phyloP scores from a whole-genome alignment of 1,140 invertebrate genomes.

The Eriosoma lanigerum region DNA sequence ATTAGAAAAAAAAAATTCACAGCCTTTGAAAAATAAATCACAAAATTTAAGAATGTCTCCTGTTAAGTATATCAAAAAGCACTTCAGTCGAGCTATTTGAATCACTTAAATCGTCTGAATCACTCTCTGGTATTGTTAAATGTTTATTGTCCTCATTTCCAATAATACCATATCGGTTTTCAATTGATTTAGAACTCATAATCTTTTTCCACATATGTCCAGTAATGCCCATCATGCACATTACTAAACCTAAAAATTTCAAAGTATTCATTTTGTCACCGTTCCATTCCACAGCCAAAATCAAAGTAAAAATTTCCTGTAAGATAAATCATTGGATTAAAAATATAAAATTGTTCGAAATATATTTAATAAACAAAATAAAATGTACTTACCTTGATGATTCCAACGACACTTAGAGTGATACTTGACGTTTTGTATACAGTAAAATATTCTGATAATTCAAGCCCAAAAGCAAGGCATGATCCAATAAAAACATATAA shows the following conservation, averaged over 20 bases:
- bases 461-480: constrained; percentile 90
- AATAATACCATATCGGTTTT: constrained; percentile 43
- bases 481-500: constrained; percentile 68
- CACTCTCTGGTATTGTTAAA: constrained; percentile 28
- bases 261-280: constrained; percentile 80
- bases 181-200: constrained; percentile 18
- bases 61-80: constrained; percentile 42
- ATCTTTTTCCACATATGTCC: constrained; percentile 81
- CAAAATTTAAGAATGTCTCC: constrained; percentile 23
- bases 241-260: constrained; percentile 81
- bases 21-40: constrained; percentile 28
- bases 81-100: constrained; percentile 26
- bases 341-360: too few relatives aligned
- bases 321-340: constrained; percentile 56
- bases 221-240: constrained; percentile 87
- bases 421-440: constrained; percentile 95
- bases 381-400: constrained; percentile 81
- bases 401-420: constrained; percentile 91
- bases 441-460: constrained; percentile 91
- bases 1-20: constrained; percentile 32
- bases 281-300: constrained; percentile 80
- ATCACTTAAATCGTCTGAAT: constrained; percentile 2
- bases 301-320: constrained; percentile 87
- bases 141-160: constrained; percentile 31
- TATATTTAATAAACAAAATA: constrained; percentile 23